Conservation (phyloP, 2,113 vertebrate genomes). For the Sylvietta virens region DNA sequence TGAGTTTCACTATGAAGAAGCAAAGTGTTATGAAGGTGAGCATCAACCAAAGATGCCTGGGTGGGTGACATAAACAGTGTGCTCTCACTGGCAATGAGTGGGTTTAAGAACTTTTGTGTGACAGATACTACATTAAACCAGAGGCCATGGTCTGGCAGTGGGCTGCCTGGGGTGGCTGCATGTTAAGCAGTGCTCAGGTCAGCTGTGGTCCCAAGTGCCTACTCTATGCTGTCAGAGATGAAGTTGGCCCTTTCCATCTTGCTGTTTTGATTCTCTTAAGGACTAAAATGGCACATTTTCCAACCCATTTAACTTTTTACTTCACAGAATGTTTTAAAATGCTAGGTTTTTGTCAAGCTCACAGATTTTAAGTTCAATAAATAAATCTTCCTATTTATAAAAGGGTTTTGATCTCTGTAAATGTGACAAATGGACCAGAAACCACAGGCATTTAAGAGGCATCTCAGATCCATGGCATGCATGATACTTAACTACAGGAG, state of each 20-base stretch:
- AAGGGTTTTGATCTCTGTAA: background rate
- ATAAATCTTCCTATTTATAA: background rate
- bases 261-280: background rate
- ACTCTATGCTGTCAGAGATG: background rate
- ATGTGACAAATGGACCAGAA: background rate
- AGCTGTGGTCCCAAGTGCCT: background rate
- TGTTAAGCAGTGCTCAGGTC: background rate
- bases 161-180: background rate
- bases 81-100: background rate
- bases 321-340: background rate
- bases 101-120: background rate
- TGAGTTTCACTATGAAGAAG: background rate
- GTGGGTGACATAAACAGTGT: background rate
- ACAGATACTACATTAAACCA: background rate
- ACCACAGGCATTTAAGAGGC: background rate
- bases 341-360: background rate
- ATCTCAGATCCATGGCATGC: background rate
- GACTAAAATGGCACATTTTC: slow-evolving; percentile 15
- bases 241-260: background rate
- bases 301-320: slow-evolving; percentile 24
- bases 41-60: background rate
- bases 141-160: background rate
- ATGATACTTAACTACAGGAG: background rate
- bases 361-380: background rate
- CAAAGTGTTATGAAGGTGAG: background rate